Percentiles rank a stretch among this genome's conserved stretches.
phyloP scores from a whole-genome alignment of 1,140 invertebrate genomes.

The Aethina tumida region DNA sequence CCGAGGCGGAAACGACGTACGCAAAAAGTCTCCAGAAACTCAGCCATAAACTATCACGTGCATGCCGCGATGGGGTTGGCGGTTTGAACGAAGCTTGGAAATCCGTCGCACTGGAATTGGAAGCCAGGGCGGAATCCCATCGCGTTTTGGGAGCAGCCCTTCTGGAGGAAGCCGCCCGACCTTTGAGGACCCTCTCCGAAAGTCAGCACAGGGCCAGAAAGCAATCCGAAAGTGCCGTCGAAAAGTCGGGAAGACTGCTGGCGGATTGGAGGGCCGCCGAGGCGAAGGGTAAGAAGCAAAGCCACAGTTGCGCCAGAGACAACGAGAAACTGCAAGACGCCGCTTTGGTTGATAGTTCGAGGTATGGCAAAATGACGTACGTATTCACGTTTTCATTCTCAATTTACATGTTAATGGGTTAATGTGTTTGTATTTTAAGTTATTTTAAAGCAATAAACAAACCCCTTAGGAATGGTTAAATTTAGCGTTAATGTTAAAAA shows the following conservation, averaged over 20 bases:
- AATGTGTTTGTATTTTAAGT: background rate
- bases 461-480: no score
- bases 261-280: slow-evolving; percentile 78
- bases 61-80: slow-evolving; percentile 66
- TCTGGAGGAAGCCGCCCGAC: slow-evolving; percentile 81
- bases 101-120: slow-evolving; percentile 80
- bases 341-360: slow-evolving; percentile 33
- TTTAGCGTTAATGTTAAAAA: no score
- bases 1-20: slow-evolving; percentile 81
- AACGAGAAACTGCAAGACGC: slow-evolving; percentile 83
- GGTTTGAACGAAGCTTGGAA: slow-evolving; percentile 83
- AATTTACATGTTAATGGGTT: background rate
- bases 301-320: slow-evolving; percentile 70
- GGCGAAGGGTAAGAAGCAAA: slow-evolving; percentile 76
- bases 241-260: slow-evolving; percentile 72
- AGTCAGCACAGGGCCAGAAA: slow-evolving; percentile 66
- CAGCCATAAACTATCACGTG: slow-evolving; percentile 73
- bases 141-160: slow-evolving; percentile 57
- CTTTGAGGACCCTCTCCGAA: slow-evolving; percentile 61
- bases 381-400: slow-evolving; percentile 9
- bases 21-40: slow-evolving; percentile 83
- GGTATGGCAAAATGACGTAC: slow-evolving; percentile 21
- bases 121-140: slow-evolving; percentile 79
- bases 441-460: no score
- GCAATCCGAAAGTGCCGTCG: slow-evolving; percentile 67